phyloP scores from a whole-genome alignment of 2,113 vertebrate genomes.

The Eonycteris spelaea region DNA sequence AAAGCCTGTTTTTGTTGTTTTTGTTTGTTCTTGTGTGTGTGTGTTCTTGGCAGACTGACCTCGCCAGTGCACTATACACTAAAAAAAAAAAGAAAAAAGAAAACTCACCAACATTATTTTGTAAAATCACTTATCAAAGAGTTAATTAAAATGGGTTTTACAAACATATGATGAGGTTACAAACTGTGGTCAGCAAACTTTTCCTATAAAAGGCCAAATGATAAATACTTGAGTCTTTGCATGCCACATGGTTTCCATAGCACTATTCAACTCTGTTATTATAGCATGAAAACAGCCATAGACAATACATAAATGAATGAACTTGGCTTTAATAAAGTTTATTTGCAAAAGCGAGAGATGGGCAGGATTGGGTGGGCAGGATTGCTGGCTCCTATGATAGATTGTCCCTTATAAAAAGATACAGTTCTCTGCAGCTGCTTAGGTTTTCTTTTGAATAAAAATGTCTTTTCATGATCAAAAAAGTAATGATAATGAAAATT shows the following conservation, averaged over 20 bases:
- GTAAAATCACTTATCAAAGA: neutral
- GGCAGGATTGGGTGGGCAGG: neutral
- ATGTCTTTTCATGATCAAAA: neutral
- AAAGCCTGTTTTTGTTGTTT: neutral
- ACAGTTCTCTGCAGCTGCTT: neutral
- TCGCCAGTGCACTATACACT: neutral
- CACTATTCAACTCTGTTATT: neutral
- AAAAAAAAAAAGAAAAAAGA: slow-evolving; percentile 31
- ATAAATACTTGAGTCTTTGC: neutral
- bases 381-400: neutral
- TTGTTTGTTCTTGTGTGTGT: neutral
- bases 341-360: neutral
- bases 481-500: neutral
- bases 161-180: neutral
- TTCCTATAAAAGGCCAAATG: neutral
- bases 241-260: neutral
- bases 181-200: neutral
- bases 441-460: neutral
- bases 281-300: neutral
- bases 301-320: neutral
- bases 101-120: neutral
- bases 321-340: neutral
- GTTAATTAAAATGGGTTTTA: neutral
- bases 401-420: neutral
- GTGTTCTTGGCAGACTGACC: neutral